A percentile compares a stretch with the other conserved stretches of the same genome.
These are phyloP conservation scores for Chinchilla lanigera DNA, from an alignment of 2,113 vertebrate species.

Conservation along the genomic window DNA sequence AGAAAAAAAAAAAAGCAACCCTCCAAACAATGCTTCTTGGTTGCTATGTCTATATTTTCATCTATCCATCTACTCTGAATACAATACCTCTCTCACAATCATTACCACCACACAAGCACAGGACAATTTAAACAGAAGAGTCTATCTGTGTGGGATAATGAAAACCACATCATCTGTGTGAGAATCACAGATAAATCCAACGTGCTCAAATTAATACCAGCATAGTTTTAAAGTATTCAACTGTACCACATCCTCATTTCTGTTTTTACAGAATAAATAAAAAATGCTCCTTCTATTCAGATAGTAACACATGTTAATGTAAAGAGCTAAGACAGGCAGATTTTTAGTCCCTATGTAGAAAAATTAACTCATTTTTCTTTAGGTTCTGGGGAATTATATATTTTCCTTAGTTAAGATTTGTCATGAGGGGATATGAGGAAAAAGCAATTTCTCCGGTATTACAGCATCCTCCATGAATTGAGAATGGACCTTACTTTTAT, in stretches of 20 bases:
- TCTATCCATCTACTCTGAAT: background rate
- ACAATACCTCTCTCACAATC: background rate
- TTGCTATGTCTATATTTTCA: background rate
- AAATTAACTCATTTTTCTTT: background rate
- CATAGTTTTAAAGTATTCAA: background rate
- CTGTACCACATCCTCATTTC: background rate
- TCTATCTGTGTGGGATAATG: background rate
- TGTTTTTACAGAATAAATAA: background rate
- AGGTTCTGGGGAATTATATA: background rate
- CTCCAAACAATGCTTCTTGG: background rate
- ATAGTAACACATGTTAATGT: background rate
- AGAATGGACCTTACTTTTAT: background rate
- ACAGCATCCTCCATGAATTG: background rate
- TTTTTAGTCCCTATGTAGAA: background rate
- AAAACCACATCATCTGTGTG: background rate
- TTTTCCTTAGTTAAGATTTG: constrained; percentile 32
- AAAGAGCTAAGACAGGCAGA: background rate
- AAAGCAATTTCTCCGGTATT: background rate
- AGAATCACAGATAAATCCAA: background rate
- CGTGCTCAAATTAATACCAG: background rate
- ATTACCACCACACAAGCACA: background rate
- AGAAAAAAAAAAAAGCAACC: background rate
- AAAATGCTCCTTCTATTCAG: background rate
- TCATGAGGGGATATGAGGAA: background rate
- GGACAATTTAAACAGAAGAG: background rate